Evolutionary conservation across 2,113 vertebrate genomes (phyloP), one percentile per base, ranked within the genome.

Genomic region (Semicossyphus pulcher): DNA sequence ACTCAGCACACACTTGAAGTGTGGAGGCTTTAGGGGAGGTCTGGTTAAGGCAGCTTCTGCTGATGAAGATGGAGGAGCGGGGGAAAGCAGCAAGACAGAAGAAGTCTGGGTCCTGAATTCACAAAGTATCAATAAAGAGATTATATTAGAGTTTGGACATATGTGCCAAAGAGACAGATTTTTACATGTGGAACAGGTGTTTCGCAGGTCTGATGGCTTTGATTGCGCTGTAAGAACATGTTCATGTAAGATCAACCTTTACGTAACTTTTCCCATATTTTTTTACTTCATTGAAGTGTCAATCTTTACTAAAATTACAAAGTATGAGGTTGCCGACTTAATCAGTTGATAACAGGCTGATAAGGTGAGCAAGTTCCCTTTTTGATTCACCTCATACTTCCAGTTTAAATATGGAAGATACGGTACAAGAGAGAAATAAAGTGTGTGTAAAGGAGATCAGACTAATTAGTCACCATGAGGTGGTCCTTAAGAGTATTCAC

Each of bases 1-100:
- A n/a, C 54, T 79, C 63, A 62, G 73, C 74, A 79, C 76, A 61
- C 68, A 82, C 70, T 58, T 37, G 34, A 49, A 63, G 23, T 48
- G 32, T 68, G 63, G 64, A 78, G 44, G 61, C 51, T 36, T 73
- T 32, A 15, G 26, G 26, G 25, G 41, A 25, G 18, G 25, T 58
- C 53, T 57, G 10, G 36, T 67, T 76, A 56, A 63, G 79, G 73
- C 4, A 76, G 80, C 56, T 62, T 72, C 59, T 73, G 54, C 54
- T 70, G 56, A 72, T 59, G 26, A 63, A 53, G 32, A 70, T 45
- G 63, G 41, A 51, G 37, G 59, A 21, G 60, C 2, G 14, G 7
- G 44, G 62, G 42, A 62, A 65, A 72, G 57, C 74, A 83, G 73
- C 74, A 60, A 37, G 31, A 59, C 16, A 59, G 10, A 18, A 12